Evolutionary conservation across 2,113 vertebrate genomes (phyloP).

Genomic region (Nyctereutes procyonoides): DNA sequence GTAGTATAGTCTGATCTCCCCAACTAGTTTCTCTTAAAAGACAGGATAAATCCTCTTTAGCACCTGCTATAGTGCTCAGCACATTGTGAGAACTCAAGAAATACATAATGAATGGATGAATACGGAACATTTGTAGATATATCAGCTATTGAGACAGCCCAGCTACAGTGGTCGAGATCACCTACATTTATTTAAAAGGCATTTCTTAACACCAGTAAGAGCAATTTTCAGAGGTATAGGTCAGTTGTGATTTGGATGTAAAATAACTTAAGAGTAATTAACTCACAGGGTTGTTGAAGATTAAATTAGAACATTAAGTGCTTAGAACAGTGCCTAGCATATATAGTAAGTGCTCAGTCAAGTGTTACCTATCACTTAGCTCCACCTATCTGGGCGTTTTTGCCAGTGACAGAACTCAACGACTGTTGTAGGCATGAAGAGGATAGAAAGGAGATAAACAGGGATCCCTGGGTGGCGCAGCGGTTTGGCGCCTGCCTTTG

Average conservation of each 20-base stretch:
- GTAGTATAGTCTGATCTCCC: background rate
- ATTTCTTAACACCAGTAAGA: background rate
- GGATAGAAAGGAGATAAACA: background rate
- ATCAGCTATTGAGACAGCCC: background rate
- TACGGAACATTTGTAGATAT: background rate
- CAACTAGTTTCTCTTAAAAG: conserved; percentile 27
- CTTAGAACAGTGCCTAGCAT: background rate
- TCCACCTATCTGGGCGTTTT: background rate
- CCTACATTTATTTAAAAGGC: background rate
- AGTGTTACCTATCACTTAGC: background rate
- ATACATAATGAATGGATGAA: background rate
- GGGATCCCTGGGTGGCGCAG: too few species aligned
- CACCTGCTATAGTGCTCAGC: background rate
- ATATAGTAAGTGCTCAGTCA: background rate
- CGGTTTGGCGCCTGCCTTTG: too few species aligned
- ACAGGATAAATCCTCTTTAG: background rate
- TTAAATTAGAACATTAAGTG: conserved; percentile 37
- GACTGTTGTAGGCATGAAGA: background rate
- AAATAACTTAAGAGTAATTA: background rate
- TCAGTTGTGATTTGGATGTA: conserved; percentile 1
- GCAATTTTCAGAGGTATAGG: background rate
- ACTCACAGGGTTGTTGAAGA: background rate
- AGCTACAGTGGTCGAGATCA: background rate
- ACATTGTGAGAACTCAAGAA: background rate
- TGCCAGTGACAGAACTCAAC: background rate